Base-by-base conservation (phyloP, 1,140 invertebrate species). In the Ceratosolen solmsi region DNA sequence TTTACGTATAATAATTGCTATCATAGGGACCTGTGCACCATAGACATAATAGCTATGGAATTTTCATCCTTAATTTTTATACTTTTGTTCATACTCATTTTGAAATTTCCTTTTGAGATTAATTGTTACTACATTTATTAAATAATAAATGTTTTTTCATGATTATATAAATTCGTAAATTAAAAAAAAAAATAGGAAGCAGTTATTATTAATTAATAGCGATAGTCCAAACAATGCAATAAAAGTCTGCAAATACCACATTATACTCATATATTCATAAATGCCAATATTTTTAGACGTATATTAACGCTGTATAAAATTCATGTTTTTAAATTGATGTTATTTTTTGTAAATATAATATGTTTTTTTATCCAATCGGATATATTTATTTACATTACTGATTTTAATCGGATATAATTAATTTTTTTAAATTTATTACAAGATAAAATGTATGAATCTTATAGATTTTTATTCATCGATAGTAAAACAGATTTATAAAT, bases 1-100 rank as follows among this genome's bases (percentile, higher is more conserved):
- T 81, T 81, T 75, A 81, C 25, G 72, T 81, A 81, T 54, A 56
- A 75, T 75, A 75, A 65, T 75, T 65, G 33, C n/a, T 56, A 30
- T 46, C 1, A 30, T 68, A 75, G 30, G 60, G 30, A 68, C 30
- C 20, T 46, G 60, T 60, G 38, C 49, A 22, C 63, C 36, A 30
- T 30, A 13, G n/a, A 74, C 33, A 22, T 33, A 60, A 41, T 9
- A 22, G 1, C 17, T 54, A 0, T 56, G 54, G 72, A 81, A 75
- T 74, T 74, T 75, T 56, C 79, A 75, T 75, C 60, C 75, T 65
- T 38, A 38, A 22, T 56, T 51, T 38, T 49, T 71, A 54, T 54
- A 70, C 20, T 38, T 33, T 71, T n/a, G n/a, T n/a, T n/a, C n/a
- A n/a, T n/a, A n/a, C 70, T 38, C 27, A 2, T 36, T 33, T 72